Conservation (phyloP, 2,888 invertebrate species). For the Calliphora vomitoria region DNA sequence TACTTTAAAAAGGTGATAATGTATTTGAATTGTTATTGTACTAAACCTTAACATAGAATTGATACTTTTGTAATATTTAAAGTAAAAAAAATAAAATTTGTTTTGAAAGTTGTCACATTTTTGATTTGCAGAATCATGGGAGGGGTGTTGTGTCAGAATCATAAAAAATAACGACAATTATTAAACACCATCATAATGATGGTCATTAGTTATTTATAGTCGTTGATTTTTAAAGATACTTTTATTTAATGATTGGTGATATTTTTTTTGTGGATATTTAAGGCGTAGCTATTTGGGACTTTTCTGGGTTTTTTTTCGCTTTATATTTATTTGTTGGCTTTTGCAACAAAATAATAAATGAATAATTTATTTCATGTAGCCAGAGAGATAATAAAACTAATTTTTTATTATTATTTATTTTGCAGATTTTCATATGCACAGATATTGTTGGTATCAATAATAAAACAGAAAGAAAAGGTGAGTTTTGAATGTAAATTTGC, state of each 20-base stretch:
- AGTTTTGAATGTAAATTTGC: conserved; percentile 21
- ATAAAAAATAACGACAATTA: conserved; percentile 50
- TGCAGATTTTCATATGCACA: conserved; percentile 38
- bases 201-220: conserved; percentile 57
- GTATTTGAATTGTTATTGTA: conserved; percentile 4
- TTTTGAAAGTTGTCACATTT: conserved; percentile 38
- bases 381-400: conserved; percentile 40
- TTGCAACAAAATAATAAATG: conserved; percentile 35
- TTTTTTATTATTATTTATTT: conserved; percentile 44
- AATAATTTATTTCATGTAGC: conserved; percentile 55
- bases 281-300: conserved; percentile 56
- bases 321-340: conserved; percentile 2
- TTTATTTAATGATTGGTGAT: conserved; percentile 32
- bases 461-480: conserved; percentile 32
- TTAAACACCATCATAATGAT: conserved; percentile 52
- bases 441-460: background rate
- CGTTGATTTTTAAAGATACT: conserved; percentile 32
- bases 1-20: background rate
- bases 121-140: background rate
- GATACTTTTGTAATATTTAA: background rate
- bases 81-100: background rate
- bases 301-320: conserved; percentile 18
- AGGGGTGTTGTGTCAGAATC: background rate
- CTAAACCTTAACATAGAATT: background rate
- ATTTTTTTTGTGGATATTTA: conserved; percentile 36